Conservation (phyloP, 2,888 invertebrate genomes). For the Apamea crenata region DNA sequence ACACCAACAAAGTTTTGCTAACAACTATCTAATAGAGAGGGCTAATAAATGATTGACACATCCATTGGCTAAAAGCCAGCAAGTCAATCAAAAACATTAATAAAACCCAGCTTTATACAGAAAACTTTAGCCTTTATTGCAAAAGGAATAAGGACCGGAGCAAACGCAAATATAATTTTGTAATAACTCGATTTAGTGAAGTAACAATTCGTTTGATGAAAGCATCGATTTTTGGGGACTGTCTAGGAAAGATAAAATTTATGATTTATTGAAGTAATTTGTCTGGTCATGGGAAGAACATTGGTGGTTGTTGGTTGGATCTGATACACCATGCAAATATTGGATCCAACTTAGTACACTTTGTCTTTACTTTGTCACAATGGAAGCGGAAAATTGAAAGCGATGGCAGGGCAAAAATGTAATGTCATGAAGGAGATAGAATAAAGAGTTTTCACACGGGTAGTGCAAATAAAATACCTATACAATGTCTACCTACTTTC, state of each 20-base stretch:
- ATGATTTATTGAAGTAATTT: conserved; percentile 52
- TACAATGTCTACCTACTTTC: background rate
- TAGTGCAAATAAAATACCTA: background rate
- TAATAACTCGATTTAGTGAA: conserved; percentile 30
- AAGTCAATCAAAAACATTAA: conserved; percentile 50
- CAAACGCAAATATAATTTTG: conserved; percentile 27
- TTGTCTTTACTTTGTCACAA: conserved; percentile 15
- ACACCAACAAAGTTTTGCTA: conserved; percentile 48
- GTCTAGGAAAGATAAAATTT: conserved; percentile 43
- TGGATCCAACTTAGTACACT: conserved; percentile 8
- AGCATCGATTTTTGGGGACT: conserved; percentile 53
- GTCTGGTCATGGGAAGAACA: conserved; percentile 17
- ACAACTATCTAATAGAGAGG: conserved; percentile 33
- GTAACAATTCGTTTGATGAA: conserved; percentile 44
- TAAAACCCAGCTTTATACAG: background rate
- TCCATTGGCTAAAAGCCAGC: conserved; percentile 63
- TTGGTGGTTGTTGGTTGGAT: background rate
- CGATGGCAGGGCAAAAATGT: background rate
- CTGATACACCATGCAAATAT: conserved; percentile 18
- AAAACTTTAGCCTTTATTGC: conserved; percentile 42
- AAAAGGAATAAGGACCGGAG: conserved; percentile 25
- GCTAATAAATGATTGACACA: conserved; percentile 68
- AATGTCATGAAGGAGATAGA: background rate
- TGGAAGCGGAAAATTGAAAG: conserved; percentile 20
- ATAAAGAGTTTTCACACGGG: too few relatives aligned